phyloP scores from a whole-genome alignment of 2,113 vertebrate species.

The Ameiurus melas region DNA sequence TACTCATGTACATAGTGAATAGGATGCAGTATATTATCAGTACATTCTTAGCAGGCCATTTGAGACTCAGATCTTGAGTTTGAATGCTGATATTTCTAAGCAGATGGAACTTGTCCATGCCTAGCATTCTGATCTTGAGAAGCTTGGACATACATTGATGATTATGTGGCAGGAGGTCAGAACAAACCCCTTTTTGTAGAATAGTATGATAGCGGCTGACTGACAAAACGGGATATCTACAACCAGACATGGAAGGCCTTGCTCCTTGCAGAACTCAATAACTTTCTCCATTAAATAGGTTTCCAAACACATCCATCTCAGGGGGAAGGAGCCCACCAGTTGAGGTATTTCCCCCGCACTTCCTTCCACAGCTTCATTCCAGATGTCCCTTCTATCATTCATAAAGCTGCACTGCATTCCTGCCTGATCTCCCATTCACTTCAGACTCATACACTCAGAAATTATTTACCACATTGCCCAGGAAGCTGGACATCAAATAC shows the following conservation, averaged over 20 bases:
- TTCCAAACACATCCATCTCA: conserved; percentile 59
- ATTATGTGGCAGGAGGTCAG: conserved; percentile 55
- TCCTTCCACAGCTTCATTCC: conserved; percentile 51
- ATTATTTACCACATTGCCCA: conserved; percentile 22
- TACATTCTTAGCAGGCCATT: background rate
- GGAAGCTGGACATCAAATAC: conserved; percentile 59
- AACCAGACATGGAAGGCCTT: conserved; percentile 50
- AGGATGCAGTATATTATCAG: background rate
- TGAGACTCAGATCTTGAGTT: background rate
- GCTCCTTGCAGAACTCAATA: conserved; percentile 67
- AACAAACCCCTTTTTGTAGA: conserved; percentile 58
- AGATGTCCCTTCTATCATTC: conserved; percentile 42
- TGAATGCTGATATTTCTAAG: background rate
- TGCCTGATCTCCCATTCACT: conserved; percentile 49
- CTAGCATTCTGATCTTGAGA: conserved; percentile 57
- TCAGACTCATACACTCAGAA: conserved; percentile 71
- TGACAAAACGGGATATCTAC: conserved; percentile 65
- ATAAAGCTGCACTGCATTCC: conserved; percentile 42
- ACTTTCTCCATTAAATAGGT: conserved; percentile 55
- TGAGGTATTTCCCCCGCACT: conserved; percentile 59
- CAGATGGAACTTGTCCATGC: conserved; percentile 67
- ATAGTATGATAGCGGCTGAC: conserved; percentile 56
- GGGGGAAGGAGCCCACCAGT: conserved; percentile 55
- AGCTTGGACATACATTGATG: conserved; percentile 63
- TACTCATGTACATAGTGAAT: background rate